Conservation (phyloP, 1,140 invertebrate genomes). For the Onthophagus taurus region DNA sequence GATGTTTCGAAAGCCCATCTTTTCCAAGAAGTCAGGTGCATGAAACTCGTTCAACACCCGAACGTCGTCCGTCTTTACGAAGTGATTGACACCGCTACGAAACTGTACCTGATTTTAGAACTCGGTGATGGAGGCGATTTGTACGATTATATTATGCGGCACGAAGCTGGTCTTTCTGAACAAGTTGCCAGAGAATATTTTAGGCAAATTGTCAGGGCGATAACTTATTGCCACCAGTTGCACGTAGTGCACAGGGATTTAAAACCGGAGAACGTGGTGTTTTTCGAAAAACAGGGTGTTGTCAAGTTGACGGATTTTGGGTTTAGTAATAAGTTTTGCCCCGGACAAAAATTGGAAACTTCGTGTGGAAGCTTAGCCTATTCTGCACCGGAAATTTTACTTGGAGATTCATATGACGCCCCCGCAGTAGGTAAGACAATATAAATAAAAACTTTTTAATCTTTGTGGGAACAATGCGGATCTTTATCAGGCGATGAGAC, state of each 20-base stretch:
- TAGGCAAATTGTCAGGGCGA: constrained; percentile 90
- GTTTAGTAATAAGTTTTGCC: constrained; percentile 94
- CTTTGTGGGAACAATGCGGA: no score
- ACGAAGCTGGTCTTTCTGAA: constrained; percentile 72
- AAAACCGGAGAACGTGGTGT: constrained; percentile 98
- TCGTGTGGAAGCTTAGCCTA: constrained; percentile 99
- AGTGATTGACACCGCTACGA: constrained; percentile 97
- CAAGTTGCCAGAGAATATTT: constrained; percentile 83
- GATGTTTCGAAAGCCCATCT: constrained; percentile 93
- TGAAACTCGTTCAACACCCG: constrained; percentile 98
- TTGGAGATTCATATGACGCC: constrained; percentile 91
- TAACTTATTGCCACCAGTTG: constrained; percentile 94
- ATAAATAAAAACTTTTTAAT: no score
- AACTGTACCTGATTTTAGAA: constrained; percentile 92
- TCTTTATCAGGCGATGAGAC: no score
- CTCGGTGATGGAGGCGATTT: constrained; percentile 98
- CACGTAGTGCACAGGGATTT: constrained; percentile 92
- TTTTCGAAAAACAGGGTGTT: constrained; percentile 93
- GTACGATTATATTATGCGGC: constrained; percentile 98
- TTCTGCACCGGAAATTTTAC: constrained; percentile 96
- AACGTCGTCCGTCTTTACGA: constrained; percentile 98
- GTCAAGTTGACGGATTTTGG: constrained; percentile 99
- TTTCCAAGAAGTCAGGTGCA: constrained; percentile 94
- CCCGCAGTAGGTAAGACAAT: constrained; percentile 77
- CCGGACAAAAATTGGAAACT: constrained; percentile 95